phyloP scores from a whole-genome alignment of 2,888 invertebrate species.

The Apantesis nais region DNA sequence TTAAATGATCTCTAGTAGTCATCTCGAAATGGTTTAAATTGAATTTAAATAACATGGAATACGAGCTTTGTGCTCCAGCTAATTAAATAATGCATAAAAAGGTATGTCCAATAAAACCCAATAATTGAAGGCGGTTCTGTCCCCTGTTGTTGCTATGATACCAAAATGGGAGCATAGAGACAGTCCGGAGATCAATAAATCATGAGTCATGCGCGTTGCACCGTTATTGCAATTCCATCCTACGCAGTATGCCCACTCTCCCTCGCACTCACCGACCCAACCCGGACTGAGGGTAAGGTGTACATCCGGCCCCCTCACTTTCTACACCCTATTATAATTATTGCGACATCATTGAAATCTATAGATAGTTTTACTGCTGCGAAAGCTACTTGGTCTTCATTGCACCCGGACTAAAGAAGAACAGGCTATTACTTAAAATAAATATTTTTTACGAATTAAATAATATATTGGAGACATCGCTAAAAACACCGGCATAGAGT shows the following conservation, averaged over 20 bases:
- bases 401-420: not conserved
- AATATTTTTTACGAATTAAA: not conserved
- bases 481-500: not conserved
- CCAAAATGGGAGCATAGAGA: not conserved
- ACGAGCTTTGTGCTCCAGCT: not conserved
- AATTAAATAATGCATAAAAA: not conserved
- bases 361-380: not conserved
- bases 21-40: not conserved
- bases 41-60: not conserved
- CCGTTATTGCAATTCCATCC: not conserved
- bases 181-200: not conserved
- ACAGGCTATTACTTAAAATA: not conserved
- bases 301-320: not conserved
- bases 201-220: not conserved
- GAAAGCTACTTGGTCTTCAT: not conserved
- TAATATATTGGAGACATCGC: too few species aligned
- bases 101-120: not conserved
- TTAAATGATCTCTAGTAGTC: not conserved
- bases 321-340: not conserved
- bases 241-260: not conserved
- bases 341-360: not conserved
- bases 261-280: not conserved
- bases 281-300: not conserved
- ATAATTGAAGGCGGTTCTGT: not conserved
- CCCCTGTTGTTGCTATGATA: not conserved